A percentile compares a stretch with the other conserved stretches of the same genome.
Evolutionary conservation across 2,113 vertebrate genomes (phyloP).

Genomic region (Calyptomena viridis): DNA sequence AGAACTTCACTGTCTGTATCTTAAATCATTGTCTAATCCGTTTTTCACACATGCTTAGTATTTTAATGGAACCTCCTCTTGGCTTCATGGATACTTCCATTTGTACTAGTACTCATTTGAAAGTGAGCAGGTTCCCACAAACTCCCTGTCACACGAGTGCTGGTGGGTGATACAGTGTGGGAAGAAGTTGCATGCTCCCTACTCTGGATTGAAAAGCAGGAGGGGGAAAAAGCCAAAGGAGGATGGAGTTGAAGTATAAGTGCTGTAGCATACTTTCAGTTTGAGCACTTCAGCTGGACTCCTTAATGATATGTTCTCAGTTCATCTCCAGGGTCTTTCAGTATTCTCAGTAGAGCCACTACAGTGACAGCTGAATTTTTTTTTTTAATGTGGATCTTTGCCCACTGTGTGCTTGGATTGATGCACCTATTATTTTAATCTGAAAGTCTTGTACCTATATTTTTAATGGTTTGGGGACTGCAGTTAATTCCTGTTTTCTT

Average conservation of each 20-base stretch:
- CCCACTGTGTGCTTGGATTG: not conserved
- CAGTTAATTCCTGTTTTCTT: not conserved
- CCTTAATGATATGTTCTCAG: not conserved
- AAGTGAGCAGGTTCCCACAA: not conserved
- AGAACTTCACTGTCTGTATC: not conserved
- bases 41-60: fast-evolving
- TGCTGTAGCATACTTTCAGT: not conserved
- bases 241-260: not conserved
- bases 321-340: not conserved
- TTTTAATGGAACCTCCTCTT: not conserved
- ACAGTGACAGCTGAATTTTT: not conserved
- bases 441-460: not conserved
- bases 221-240: not conserved
- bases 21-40: not conserved
- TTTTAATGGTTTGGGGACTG: not conserved
- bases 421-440: not conserved
- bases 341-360: not conserved
- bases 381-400: not conserved
- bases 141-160: not conserved
- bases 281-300: not conserved
- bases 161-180: fast-evolving
- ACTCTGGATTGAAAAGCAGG: not conserved
- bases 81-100: fast-evolving
- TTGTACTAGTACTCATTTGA: not conserved
- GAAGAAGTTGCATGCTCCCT: not conserved